Conservation (phyloP, 2,888 invertebrate species). For the Koerneria pararmatus region DNA sequence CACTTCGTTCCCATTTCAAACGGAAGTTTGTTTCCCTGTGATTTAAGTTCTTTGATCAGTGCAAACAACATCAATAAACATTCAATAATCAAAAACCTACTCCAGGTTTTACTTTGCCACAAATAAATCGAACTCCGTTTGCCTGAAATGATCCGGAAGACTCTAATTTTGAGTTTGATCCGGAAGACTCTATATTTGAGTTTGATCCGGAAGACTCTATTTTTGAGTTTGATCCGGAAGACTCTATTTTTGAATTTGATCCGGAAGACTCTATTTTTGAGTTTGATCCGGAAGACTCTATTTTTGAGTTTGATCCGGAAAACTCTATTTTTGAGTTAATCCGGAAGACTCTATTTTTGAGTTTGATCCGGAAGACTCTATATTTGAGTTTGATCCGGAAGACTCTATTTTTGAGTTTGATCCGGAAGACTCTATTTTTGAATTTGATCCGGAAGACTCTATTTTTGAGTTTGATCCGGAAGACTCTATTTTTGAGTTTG, state of each 20-base stretch:
- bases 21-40: no score
- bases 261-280: neutral
- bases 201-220: neutral
- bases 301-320: neutral
- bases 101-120: constrained; percentile 42
- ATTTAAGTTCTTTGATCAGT: no score
- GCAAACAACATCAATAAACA: constrained; percentile 5
- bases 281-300: neutral
- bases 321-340: no score
- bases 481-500: neutral
- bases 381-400: neutral
- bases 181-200: neutral
- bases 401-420: neutral
- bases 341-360: neutral
- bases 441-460: neutral
- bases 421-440: neutral
- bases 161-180: neutral
- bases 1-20: no score
- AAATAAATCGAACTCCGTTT: constrained; percentile 29
- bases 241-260: neutral
- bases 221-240: neutral
- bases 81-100: constrained; percentile 31
- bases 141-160: constrained; percentile 17
- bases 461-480: neutral
- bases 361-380: neutral